Base-by-base conservation (phyloP, 2,797 vertebrate genomes). In the Sarcoramphus papa region DNA sequence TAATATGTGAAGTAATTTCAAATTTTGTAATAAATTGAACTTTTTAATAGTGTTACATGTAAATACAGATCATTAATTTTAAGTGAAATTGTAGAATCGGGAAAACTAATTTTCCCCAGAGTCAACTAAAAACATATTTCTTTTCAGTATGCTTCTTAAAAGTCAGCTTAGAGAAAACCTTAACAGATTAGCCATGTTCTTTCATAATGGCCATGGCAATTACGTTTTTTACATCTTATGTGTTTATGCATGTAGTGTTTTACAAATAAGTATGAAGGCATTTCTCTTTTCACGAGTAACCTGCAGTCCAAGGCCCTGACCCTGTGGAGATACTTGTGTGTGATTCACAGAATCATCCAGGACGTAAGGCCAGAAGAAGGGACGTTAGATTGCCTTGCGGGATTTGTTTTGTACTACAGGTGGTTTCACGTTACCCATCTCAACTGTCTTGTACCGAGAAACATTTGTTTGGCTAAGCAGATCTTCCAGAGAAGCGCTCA, bases 391-490 rank as follows among this genome's bases (percentile, higher is more conserved):
- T 2, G 1, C 57, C 21, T 40, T 19, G 31, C 0, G 0, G 4
- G 5, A 53, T 83, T 92, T 85, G 56, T 80, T 86, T 72, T 50
- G 27, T 43, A 88, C 51, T 37, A 9, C 2, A 3, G 47, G 33
- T 0, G 0, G 45, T 82, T 86, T 95, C 31, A 6, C 0, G 2
- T 93, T 69, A 54, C 80, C 86, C 41, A 24, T 73, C 81, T 78
- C 54, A 53, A 10, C 69, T 40, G 7, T 83, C 53, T 78, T 83
- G 53, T 45, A 70, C 76, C 0, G 3, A 45, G 63, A 85, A 93
- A 56, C 18, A 67, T 82, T 65, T 86, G 27, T 95, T 92, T 80
- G 86, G 47, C 84, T 85, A 70, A 91, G 86, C 80, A 93, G 54
- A 86, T 95, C 64, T 84, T 92, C 65, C 69, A 88, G 74, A 86